Percentiles rank a stretch among this genome's conserved stretches.
Evolutionary conservation across 2,113 vertebrate genomes (phyloP).

Genomic region (Gulo gulo): DNA sequence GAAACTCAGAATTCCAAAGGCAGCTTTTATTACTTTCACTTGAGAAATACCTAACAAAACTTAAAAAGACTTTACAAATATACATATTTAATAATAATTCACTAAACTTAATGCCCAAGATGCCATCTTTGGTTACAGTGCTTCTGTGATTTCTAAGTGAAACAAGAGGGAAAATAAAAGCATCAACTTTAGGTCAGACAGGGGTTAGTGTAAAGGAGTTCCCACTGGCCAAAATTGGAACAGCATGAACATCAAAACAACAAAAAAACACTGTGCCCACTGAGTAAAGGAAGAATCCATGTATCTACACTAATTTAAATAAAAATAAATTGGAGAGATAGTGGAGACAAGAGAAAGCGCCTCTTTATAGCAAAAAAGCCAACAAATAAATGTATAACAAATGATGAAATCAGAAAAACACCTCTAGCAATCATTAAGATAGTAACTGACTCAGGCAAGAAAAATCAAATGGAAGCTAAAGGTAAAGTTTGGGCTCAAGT

Average conservation of each 20-base stretch:
- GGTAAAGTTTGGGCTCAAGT: not conserved
- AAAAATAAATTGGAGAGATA: not conserved
- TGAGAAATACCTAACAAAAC: slow-evolving; percentile 18
- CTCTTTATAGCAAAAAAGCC: not conserved
- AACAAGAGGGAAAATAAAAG: not conserved
- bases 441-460: not conserved
- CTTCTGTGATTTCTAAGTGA: not conserved
- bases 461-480: not conserved
- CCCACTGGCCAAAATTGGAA: not conserved
- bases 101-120: not conserved
- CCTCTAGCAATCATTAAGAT: not conserved
- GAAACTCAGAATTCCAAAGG: slow-evolving; percentile 37
- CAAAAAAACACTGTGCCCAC: not conserved
- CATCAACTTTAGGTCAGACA: not conserved
- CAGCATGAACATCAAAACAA: not conserved
- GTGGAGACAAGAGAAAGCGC: not conserved
- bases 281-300: not conserved
- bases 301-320: not conserved
- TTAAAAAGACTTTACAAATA: not conserved
- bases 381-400: not conserved
- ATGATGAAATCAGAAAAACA: not conserved
- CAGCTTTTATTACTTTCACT: not conserved
- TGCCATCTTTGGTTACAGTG: not conserved
- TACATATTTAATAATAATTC: not conserved
- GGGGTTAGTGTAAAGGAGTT: not conserved